Conservation (phyloP, 2,888 invertebrate genomes). For the Piscicola geometra region DNA sequence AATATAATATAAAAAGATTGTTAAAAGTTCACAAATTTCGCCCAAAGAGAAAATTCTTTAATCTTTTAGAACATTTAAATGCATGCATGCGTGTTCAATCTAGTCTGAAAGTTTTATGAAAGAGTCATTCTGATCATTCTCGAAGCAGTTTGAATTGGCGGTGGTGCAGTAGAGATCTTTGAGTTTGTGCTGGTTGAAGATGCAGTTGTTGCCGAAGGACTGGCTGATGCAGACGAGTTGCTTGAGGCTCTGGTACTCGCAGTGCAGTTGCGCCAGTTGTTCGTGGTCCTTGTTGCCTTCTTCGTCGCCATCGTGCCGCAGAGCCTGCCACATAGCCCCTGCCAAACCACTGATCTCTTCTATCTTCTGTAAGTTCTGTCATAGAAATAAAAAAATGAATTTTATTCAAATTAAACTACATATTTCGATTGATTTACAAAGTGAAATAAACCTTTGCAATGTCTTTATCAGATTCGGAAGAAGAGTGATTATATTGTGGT, state of each 20-base stretch:
- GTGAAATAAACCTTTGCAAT: too few species aligned
- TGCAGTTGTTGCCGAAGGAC: slow-evolving; percentile 30
- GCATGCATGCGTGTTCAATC: too few species aligned
- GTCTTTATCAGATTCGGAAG: too few species aligned
- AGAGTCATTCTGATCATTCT: slow-evolving; percentile 11
- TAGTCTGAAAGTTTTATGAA: slow-evolving; percentile 2
- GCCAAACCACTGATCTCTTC: slow-evolving; percentile 25
- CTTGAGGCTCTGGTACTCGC: slow-evolving; percentile 16
- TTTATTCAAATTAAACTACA: too few species aligned
- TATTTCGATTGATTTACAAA: too few species aligned
- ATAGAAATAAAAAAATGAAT: too few species aligned
- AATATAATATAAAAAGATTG: too few species aligned
- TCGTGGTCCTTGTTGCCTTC: not conserved
- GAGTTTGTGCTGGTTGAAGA: slow-evolving; percentile 21
- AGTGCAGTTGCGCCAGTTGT: slow-evolving; percentile 13
- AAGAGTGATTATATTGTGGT: too few species aligned
- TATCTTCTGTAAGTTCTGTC: not conserved
- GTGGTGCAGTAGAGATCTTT: not conserved
- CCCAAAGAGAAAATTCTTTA: too few species aligned
- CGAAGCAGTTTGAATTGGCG: slow-evolving; percentile 14
- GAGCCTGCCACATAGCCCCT: slow-evolving; percentile 20
- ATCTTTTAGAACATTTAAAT: too few species aligned
- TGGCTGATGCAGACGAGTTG: slow-evolving; percentile 26
- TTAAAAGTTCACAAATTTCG: too few species aligned
- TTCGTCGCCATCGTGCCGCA: not conserved